These are phyloP conservation scores for Drymonia ruficornis DNA, from an alignment of 2,888 invertebrate species.

Conservation along the genomic window DNA sequence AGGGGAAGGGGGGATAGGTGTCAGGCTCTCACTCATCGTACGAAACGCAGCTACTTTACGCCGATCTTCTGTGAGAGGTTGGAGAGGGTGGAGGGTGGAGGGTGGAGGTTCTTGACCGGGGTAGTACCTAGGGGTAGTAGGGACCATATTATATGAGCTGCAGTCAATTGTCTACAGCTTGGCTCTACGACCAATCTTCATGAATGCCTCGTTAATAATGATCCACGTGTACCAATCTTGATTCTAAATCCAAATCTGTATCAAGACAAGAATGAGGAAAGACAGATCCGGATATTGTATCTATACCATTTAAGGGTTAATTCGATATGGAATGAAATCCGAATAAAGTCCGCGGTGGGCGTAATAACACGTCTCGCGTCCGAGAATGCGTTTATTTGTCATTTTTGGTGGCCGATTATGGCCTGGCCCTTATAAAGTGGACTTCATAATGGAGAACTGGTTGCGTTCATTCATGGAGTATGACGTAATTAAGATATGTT, in stretches of 20 bases:
- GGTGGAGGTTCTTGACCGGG: too few species aligned
- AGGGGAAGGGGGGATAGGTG: too few species aligned
- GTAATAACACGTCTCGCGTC: constrained; percentile 19
- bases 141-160: too few species aligned
- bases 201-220: too few species aligned
- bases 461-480: not conserved
- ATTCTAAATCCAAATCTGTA: not conserved
- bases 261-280: not conserved
- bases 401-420: constrained; percentile 13
- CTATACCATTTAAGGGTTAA: constrained; percentile 18
- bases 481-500: not conserved
- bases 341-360: constrained; percentile 17
- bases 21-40: too few species aligned
- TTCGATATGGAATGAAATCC: constrained; percentile 11
- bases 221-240: not conserved
- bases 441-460: not conserved
- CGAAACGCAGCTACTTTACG: too few species aligned
- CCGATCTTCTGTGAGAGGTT: too few species aligned
- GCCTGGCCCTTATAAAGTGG: not conserved
- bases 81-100: too few species aligned
- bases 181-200: too few species aligned
- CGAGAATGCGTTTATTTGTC: constrained; percentile 6
- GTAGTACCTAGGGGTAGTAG: too few species aligned
- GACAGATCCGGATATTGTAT: not conserved
- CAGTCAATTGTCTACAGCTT: too few species aligned